Base-by-base conservation (phyloP, 2,888 invertebrate genomes). In the Lasioglossum lativentre region DNA sequence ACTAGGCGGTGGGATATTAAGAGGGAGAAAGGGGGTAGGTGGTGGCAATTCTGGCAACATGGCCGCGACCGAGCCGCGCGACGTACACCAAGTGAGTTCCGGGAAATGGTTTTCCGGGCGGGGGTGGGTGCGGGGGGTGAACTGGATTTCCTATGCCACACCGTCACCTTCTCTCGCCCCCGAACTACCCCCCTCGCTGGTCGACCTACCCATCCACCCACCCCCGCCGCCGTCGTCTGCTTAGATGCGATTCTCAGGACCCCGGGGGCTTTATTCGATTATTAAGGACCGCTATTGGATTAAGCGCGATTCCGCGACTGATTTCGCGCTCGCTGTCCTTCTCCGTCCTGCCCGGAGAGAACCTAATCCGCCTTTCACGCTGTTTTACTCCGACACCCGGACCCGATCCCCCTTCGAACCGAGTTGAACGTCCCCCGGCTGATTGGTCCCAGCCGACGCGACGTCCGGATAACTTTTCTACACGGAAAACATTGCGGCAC, bases 1-100 rank as follows among this genome's bases (percentile, higher is more conserved):
- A 95, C 95, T 95, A 94, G 93, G 93, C 92, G 93, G 93, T 87
- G 93, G 86, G 90, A 94, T 94, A 94, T 95, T 94, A 95, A 95
- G 94, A 94, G 94, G 91, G 93, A 92, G 93, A 92, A 93, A 92
- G 92, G 93, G 94, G 93, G 92, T 94, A 93, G 94, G 94, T 93
- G 93, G 94, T 92, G 93, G 95, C 94, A 92, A 94, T 94, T 95
- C 95, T 93, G 94, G 94, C 95, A 95, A 95, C 95, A 95, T 95
- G 95, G 95, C 95, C 94, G 94, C 94, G 91, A 91, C 90, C 89
- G 88, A 89, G 91, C 91, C 92, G 92, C 92, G 89, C 93, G 92
- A 92, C 90, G 92, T 91, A 90, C 88, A 90, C 90, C 87, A 87
- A 90, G 90, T 86, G 91, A 92, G 91, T 89, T 89, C 88, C 89